Conservation (phyloP, 92 coral and sea anemone species). For the Pocillopora grandis region DNA sequence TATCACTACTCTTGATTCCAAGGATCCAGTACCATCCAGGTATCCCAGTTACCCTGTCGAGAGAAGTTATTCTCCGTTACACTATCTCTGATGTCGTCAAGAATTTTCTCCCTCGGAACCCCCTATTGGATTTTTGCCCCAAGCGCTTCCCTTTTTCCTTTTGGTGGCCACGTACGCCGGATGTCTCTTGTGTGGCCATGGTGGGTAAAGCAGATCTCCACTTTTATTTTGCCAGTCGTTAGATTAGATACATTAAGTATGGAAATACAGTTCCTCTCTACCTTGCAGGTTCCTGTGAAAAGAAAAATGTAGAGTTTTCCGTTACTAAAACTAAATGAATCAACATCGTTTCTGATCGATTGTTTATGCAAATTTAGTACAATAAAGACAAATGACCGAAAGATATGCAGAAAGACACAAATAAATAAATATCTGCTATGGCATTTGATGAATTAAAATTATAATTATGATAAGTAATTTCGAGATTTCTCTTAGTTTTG, state of each 20-base stretch:
- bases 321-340: no score
- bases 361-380: no score
- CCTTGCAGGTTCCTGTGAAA: conserved; percentile 42
- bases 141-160: conserved; percentile 43
- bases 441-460: no score
- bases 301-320: background rate
- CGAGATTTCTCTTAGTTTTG: no score
- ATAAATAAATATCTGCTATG: no score
- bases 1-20: no score
- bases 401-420: no score
- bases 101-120: conserved; percentile 50
- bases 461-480: no score
- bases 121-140: conserved; percentile 56
- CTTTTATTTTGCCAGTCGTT: conserved; percentile 31
- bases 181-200: conserved; percentile 59
- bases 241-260: conserved; percentile 23
- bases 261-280: conserved; percentile 51
- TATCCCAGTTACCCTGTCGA: conserved; percentile 49
- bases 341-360: no score
- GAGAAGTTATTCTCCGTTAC: conserved; percentile 18
- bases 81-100: conserved; percentile 49
- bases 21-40: no score
- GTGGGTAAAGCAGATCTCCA: conserved; percentile 55
- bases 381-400: no score
- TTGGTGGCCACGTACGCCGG: conserved; percentile 46